Evolutionary conservation across 64 coral and sea anemone species (phyloP).

Genomic region (Montipora efflorescens): DNA sequence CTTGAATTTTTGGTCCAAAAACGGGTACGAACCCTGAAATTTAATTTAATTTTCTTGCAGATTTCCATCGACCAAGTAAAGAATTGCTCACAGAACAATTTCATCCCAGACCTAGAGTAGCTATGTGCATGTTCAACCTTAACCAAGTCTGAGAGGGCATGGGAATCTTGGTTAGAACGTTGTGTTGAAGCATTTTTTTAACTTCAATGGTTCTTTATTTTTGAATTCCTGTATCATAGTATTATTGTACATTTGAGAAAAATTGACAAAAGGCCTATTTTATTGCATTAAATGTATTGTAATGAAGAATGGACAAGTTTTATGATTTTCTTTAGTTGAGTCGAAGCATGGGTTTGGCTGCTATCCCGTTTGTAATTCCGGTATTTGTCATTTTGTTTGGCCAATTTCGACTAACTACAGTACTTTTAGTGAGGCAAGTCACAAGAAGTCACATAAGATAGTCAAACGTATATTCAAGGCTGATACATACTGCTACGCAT

Average conservation of each 20-base stretch:
- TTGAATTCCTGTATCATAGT: not conserved
- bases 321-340: not conserved
- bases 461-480: no score
- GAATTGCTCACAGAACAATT: not conserved
- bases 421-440: no score
- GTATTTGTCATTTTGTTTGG: no score
- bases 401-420: no score
- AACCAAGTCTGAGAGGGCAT: not conserved
- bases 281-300: not conserved
- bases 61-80: not conserved
- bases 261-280: not conserved
- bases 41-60: slow-evolving; percentile 2
- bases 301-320: not conserved
- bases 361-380: no score
- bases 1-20: no score
- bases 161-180: not conserved
- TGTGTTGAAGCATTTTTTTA: not conserved
- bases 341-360: no score
- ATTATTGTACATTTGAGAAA: not conserved
- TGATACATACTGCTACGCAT: no score
- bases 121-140: not conserved
- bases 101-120: not conserved
- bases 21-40: not conserved
- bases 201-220: not conserved
- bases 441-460: no score